These are phyloP conservation scores for Cyprinodon tularosa DNA, from an alignment of 2,113 vertebrate species.

Conservation along the genomic window DNA sequence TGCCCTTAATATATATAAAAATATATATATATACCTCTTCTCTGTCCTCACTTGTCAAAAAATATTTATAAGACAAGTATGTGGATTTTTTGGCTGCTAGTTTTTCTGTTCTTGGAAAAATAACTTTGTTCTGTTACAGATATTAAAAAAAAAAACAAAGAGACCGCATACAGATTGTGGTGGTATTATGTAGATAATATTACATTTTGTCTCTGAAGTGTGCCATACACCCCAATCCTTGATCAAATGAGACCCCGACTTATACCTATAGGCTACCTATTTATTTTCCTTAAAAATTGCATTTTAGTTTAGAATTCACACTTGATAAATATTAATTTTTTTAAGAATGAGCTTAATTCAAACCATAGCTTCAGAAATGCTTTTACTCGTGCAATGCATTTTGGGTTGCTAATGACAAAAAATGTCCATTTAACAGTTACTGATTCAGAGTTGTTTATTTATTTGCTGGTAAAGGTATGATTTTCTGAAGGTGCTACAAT, in stretches of 20 bases:
- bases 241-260: slow-evolving; percentile 45
- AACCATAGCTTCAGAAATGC: neutral
- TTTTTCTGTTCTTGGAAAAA: slow-evolving; percentile 59
- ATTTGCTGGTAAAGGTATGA: neutral
- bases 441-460: neutral
- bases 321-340: neutral
- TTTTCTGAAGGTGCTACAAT: too few species aligned
- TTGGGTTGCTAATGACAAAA: neutral
- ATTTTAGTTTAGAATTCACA: neutral
- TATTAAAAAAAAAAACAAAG: slow-evolving; percentile 61
- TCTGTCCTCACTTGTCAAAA: slow-evolving; percentile 75
- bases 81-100: slow-evolving; percentile 79
- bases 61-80: slow-evolving; percentile 66
- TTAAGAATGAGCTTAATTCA: neutral
- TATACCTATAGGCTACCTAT: neutral
- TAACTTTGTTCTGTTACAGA: slow-evolving; percentile 53
- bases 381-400: neutral
- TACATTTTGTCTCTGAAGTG: slow-evolving; percentile 60
- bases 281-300: neutral
- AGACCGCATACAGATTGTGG: slow-evolving; percentile 55
- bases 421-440: neutral
- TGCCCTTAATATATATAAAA: slow-evolving; percentile 62
- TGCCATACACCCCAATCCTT: slow-evolving; percentile 48
- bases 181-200: slow-evolving; percentile 60
- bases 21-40: slow-evolving; percentile 65